These are phyloP conservation scores for Corythaixoides concolor DNA, from an alignment of 2,113 vertebrate species.

Conservation along the genomic window DNA sequence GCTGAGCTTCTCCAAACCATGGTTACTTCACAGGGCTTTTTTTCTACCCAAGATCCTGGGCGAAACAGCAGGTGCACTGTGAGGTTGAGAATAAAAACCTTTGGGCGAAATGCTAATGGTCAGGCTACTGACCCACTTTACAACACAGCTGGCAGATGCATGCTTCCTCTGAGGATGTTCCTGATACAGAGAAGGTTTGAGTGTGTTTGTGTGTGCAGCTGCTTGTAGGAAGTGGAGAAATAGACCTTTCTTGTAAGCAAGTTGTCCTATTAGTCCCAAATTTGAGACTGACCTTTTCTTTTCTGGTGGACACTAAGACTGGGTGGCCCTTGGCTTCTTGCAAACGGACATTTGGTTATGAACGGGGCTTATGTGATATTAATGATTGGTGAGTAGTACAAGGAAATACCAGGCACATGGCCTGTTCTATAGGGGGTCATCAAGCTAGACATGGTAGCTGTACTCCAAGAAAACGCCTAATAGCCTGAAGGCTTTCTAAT, in stretches of 20 bases:
- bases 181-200: neutral
- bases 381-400: constrained; percentile 11
- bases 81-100: neutral
- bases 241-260: neutral
- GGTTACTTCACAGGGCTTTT: neutral
- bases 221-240: neutral
- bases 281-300: neutral
- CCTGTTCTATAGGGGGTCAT: neutral
- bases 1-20: neutral
- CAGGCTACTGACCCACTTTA: neutral
- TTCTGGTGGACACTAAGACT: neutral
- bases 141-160: neutral
- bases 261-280: neutral
- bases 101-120: neutral
- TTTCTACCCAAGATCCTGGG: neutral
- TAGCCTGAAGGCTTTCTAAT: constrained; percentile 23
- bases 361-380: neutral
- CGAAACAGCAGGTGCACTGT: neutral
- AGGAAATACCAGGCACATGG: constrained; percentile 34
- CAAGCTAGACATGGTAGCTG: neutral
- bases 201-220: neutral
- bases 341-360: neutral
- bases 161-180: neutral
- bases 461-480: constrained; percentile 18
- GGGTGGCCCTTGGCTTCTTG: neutral